Conservation (phyloP, 2,797 vertebrate species). For the Myripristis jacobus region DNA sequence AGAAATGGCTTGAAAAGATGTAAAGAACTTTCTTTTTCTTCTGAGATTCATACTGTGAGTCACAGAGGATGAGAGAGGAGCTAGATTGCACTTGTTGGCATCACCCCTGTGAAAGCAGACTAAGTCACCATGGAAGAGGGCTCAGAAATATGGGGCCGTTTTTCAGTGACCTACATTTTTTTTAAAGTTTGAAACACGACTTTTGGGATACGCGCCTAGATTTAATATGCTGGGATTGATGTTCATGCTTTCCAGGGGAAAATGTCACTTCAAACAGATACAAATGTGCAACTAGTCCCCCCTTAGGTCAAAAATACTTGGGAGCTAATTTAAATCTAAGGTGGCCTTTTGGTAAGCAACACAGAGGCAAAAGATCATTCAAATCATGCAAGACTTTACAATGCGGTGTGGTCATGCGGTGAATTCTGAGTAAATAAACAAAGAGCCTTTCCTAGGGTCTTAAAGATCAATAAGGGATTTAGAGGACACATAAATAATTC, state of each 20-base stretch:
- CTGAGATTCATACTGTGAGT: conserved; percentile 24
- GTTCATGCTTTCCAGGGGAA: conserved; percentile 55
- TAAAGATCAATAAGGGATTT: not conserved
- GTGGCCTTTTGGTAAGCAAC: conserved; percentile 23
- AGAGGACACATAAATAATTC: not conserved
- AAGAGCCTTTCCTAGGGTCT: too few species aligned
- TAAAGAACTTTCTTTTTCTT: not conserved
- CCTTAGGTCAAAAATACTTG: conserved; percentile 15
- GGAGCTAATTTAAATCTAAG: conserved; percentile 36
- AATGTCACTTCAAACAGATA: conserved; percentile 56
- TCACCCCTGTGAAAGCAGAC: conserved; percentile 36
- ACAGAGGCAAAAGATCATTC: conserved; percentile 33
- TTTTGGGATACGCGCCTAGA: conserved; percentile 32
- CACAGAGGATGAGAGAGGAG: conserved; percentile 10
- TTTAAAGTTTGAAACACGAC: conserved; percentile 37
- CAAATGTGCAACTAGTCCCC: conserved; percentile 13
- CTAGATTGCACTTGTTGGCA: conserved; percentile 57
- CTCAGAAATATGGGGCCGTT: conserved; percentile 32
- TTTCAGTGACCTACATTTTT: conserved; percentile 59
- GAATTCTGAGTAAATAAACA: not conserved
- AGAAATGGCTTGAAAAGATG: conserved; percentile 52
- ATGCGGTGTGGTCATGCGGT: not conserved
- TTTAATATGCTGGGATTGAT: conserved; percentile 46
- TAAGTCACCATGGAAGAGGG: conserved; percentile 19
- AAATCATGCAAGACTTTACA: not conserved